Conservation (phyloP, 2,888 invertebrate species). For the Bombylius major region DNA sequence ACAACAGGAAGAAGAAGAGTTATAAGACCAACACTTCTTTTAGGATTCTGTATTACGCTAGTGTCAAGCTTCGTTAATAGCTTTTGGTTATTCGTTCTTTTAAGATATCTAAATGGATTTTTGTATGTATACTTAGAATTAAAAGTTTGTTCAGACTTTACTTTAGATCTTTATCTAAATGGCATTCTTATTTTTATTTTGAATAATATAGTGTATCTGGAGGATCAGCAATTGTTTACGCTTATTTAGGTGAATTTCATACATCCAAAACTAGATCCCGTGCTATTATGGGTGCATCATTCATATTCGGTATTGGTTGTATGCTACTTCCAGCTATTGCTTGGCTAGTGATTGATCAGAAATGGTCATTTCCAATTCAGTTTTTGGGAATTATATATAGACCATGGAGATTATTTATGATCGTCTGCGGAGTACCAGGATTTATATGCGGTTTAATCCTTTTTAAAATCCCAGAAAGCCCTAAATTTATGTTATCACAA, state of each 20-base stretch:
- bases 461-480: conserved; percentile 29
- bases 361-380: conserved; percentile 24
- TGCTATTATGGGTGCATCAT: conserved; percentile 30
- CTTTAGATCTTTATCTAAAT: too few relatives aligned
- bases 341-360: conserved; percentile 28
- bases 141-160: too few relatives aligned
- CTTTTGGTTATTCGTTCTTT: conserved; percentile 38
- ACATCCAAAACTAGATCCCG: conserved; percentile 36
- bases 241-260: conserved; percentile 42
- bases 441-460: conserved; percentile 24
- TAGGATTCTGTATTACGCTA: conserved; percentile 38
- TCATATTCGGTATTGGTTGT: conserved; percentile 29
- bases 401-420: conserved; percentile 31
- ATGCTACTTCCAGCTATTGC: conserved; percentile 29
- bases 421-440: conserved; percentile 28
- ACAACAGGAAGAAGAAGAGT: conserved; percentile 39
- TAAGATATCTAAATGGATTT: conserved; percentile 41
- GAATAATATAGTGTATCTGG: conserved; percentile 29
- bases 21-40: conserved; percentile 37
- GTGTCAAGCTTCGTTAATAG: conserved; percentile 38
- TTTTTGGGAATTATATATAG: conserved; percentile 24
- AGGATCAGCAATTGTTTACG: conserved; percentile 40
- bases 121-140: conserved; percentile 31
- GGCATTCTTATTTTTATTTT: too few relatives aligned
- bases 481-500: conserved; percentile 26